These are phyloP conservation scores for Deilephila porcellus DNA, from an alignment of 2,888 invertebrate genomes.

Conservation along the genomic window DNA sequence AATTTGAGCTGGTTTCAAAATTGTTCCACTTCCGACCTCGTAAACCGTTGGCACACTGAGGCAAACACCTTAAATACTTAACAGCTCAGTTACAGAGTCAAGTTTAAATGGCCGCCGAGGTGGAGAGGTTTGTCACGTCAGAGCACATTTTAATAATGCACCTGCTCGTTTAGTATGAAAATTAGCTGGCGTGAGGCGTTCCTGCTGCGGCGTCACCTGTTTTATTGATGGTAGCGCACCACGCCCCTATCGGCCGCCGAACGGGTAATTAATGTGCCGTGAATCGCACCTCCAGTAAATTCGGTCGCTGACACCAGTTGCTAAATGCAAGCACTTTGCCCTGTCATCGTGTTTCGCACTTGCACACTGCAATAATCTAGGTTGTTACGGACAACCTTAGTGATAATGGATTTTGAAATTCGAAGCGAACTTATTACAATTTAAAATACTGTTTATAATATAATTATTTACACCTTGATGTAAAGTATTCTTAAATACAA, in stretches of 20 bases:
- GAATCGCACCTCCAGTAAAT: constrained; percentile 11
- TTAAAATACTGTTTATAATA: no score
- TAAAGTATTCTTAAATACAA: not conserved
- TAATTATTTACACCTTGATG: not conserved
- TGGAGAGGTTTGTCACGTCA: constrained; percentile 74
- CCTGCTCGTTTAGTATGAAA: constrained; percentile 82
- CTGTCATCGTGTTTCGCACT: not conserved
- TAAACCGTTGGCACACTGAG: constrained; percentile 60
- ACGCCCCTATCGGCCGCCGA: constrained; percentile 46
- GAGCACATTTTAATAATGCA: constrained; percentile 82
- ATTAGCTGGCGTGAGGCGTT: constrained; percentile 72
- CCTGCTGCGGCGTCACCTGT: constrained; percentile 59
- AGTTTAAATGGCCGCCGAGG: constrained; percentile 70
- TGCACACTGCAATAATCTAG: no score
- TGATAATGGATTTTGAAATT: no score
- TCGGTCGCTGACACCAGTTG: not conserved
- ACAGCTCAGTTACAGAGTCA: constrained; percentile 65
- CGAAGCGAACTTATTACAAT: no score
- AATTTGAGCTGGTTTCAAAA: constrained; percentile 39
- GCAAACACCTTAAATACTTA: constrained; percentile 71
- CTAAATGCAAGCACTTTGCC: not conserved
- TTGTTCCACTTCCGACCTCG: constrained; percentile 43
- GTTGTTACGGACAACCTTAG: no score
- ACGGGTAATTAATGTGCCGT: constrained; percentile 54
- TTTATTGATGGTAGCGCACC: constrained; percentile 68